phyloP scores from a whole-genome alignment of 1,140 invertebrate genomes.

The Drosophila albomicans region DNA sequence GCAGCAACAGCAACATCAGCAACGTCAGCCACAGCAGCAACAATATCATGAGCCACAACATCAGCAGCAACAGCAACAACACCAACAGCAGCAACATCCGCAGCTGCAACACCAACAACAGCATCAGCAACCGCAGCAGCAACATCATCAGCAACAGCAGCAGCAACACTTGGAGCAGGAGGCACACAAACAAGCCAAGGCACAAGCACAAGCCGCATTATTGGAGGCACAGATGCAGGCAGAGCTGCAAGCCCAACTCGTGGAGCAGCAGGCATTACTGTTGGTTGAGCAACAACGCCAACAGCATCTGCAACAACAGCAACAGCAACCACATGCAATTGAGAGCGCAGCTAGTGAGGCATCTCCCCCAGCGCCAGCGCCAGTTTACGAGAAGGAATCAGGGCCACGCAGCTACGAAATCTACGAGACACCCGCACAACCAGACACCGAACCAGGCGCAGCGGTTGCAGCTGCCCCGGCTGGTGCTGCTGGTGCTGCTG shows the following conservation, averaged over 20 bases:
- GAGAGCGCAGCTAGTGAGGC: slow-evolving; percentile 10
- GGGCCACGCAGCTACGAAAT: slow-evolving; percentile 72
- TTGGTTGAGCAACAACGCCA: slow-evolving; percentile 45
- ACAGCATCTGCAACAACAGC: slow-evolving; percentile 25
- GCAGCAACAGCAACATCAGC: slow-evolving; percentile 20
- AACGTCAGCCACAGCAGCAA: not conserved
- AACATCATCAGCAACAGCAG: slow-evolving; percentile 19
- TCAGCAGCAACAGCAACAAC: slow-evolving; percentile 31
- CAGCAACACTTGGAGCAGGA: slow-evolving; percentile 35
- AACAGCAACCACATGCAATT: slow-evolving; percentile 16
- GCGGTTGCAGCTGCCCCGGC: too few relatives aligned
- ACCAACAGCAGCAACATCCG: slow-evolving; percentile 25
- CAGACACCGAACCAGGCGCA: not conserved
- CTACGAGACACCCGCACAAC: slow-evolving; percentile 54
- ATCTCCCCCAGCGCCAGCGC: slow-evolving; percentile 40
- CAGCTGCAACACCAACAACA: slow-evolving; percentile 8
- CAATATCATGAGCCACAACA: slow-evolving; percentile 10
- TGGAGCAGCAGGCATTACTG: slow-evolving; percentile 49
- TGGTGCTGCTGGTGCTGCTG: not conserved
- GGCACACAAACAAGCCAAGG: slow-evolving; percentile 34
- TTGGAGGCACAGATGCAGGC: slow-evolving; percentile 52
- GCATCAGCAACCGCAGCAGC: not conserved
- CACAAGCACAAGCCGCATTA: slow-evolving; percentile 42
- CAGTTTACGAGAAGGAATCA: slow-evolving; percentile 76
- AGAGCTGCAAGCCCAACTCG: slow-evolving; percentile 43